Percentiles rank a stretch among this genome's conserved stretches.
These are phyloP conservation scores for Podiceps cristatus DNA, from an alignment of 2,113 vertebrate species.

Conservation along the genomic window DNA sequence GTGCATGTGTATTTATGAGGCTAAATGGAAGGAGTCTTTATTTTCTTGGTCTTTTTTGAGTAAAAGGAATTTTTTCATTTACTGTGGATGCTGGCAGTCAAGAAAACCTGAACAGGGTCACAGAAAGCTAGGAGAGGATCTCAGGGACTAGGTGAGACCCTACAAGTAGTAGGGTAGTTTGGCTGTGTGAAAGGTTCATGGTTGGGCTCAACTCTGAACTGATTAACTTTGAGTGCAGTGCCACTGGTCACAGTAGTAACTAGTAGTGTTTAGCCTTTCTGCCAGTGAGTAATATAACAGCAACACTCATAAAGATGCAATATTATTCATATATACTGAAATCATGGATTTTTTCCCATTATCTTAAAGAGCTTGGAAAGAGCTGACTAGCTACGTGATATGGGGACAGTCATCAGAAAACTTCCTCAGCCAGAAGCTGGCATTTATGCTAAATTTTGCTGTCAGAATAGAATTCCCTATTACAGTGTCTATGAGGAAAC, in stretches of 20 bases:
- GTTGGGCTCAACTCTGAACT: neutral
- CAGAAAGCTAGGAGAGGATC: neutral
- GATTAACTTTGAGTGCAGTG: neutral
- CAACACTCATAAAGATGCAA: neutral
- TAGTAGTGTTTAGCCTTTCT: neutral
- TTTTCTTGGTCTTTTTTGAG: neutral
- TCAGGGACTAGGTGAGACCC: neutral
- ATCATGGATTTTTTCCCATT: neutral
- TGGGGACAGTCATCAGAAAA: neutral
- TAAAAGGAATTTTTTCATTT: neutral
- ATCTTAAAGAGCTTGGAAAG: neutral
- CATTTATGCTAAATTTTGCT: neutral
- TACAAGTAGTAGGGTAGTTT: neutral
- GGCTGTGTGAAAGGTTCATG: neutral
- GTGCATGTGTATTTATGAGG: neutral
- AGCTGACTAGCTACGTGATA: rapidly evolving
- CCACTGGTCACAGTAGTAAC: neutral
- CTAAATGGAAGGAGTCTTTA: neutral
- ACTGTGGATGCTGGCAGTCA: neutral
- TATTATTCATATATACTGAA: neutral
- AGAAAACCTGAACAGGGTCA: neutral
- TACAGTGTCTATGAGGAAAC: neutral
- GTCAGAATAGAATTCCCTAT: neutral
- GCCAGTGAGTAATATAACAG: neutral
- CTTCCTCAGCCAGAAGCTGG: neutral